These are phyloP conservation scores for Drosophila athabasca DNA, from an alignment of 1,140 invertebrate genomes.

Conservation along the genomic window DNA sequence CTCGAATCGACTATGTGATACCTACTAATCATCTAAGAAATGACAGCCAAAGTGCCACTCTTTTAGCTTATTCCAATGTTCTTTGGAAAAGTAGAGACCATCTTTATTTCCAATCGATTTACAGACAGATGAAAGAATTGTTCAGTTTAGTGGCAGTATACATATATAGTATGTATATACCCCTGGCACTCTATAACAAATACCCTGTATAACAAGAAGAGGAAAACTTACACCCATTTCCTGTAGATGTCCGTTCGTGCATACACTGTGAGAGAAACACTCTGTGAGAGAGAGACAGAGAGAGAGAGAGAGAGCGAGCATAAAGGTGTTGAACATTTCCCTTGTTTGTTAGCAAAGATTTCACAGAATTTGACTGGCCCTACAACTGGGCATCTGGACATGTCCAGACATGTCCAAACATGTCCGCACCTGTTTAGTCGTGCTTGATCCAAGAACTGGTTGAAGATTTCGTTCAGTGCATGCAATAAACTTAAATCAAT, in stretches of 20 bases:
- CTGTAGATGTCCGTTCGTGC: conserved; percentile 51
- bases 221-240: conserved; percentile 63
- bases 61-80: too few relatives aligned
- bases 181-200: too few relatives aligned
- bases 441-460: not conserved
- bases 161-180: too few relatives aligned
- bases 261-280: conserved; percentile 53
- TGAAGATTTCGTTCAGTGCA: conserved; percentile 7
- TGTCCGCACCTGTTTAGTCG: too few relatives aligned
- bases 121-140: not conserved
- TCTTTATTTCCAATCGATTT: too few relatives aligned
- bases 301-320: not conserved
- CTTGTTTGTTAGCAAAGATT: not conserved
- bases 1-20: too few relatives aligned
- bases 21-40: too few relatives aligned
- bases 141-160: not conserved
- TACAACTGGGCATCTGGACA: too few relatives aligned
- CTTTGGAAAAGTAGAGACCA: too few relatives aligned
- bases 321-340: conserved; percentile 24
- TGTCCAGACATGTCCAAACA: too few relatives aligned
- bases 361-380: conserved; percentile 4
- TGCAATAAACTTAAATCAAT: conserved; percentile 75
- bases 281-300: not conserved
- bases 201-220: conserved; percentile 14
- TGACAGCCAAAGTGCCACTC: too few relatives aligned